phyloP scores from a whole-genome alignment of 2,113 vertebrate genomes.

The Centropus unirufus region DNA sequence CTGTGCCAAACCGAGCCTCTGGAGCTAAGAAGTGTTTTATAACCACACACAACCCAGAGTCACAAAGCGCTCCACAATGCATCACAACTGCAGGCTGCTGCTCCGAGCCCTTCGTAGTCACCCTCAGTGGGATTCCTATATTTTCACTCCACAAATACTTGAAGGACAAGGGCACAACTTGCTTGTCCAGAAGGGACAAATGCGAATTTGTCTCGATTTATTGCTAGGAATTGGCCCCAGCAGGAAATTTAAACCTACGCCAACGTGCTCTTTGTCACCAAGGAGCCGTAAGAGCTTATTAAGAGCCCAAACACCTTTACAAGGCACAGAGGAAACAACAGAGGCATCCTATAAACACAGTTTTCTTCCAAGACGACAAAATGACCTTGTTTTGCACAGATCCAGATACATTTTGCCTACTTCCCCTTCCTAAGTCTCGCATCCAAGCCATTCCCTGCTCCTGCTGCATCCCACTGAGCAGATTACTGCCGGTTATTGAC shows the following conservation, averaged over 20 bases:
- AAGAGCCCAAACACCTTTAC: background rate
- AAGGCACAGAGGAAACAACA: background rate
- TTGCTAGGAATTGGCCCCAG: background rate
- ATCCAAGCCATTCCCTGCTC: background rate
- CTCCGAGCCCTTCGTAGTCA: background rate
- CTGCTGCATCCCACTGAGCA: background rate
- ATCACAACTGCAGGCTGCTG: background rate
- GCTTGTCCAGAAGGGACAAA: background rate
- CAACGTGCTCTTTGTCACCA: background rate
- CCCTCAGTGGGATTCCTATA: background rate
- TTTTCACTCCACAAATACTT: background rate
- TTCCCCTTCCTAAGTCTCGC: background rate
- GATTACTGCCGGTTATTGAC: background rate
- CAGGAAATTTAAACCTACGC: background rate
- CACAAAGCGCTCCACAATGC: background rate
- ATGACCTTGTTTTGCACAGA: background rate
- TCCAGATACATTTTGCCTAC: background rate
- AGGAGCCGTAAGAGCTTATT: background rate
- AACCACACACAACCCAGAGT: background rate
- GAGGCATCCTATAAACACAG: accelerated
- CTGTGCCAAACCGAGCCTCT: accelerated
- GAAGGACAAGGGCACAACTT: background rate
- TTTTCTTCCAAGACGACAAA: background rate
- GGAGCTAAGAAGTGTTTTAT: background rate
- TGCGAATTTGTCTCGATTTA: accelerated